These are phyloP conservation scores for Dryobotodes eremita DNA, from an alignment of 2,888 invertebrate genomes.

Conservation along the genomic window DNA sequence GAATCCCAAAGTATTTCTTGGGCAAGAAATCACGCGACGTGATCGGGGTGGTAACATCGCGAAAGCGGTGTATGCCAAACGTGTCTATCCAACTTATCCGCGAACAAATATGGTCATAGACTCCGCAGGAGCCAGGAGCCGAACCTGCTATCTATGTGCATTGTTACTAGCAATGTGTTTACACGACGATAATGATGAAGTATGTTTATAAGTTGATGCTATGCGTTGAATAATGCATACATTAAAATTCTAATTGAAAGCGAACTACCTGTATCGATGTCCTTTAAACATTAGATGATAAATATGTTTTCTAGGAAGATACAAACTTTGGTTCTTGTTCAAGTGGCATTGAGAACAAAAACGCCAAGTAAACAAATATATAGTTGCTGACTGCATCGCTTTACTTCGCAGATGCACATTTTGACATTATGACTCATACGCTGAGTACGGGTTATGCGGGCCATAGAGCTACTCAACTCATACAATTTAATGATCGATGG, in stretches of 20 bases:
- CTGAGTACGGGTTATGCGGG: conserved; percentile 63
- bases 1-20: conserved; percentile 75
- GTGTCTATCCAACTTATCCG: conserved; percentile 75
- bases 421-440: conserved; percentile 64
- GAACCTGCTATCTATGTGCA: conserved; percentile 66
- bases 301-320: conserved; percentile 38
- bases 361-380: conserved; percentile 30
- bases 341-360: conserved; percentile 20
- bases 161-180: conserved; percentile 65
- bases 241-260: conserved; percentile 57
- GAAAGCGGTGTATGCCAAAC: conserved; percentile 75
- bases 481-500: conserved; percentile 65
- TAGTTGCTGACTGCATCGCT: conserved; percentile 59
- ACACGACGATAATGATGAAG: conserved; percentile 63
- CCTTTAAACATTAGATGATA: conserved; percentile 44
- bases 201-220: conserved; percentile 45
- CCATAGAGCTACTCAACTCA: conserved; percentile 44
- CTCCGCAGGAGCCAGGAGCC: conserved; percentile 71
- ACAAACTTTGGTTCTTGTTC: conserved; percentile 26
- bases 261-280: conserved; percentile 37
- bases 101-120: conserved; percentile 79
- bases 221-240: conserved; percentile 59
- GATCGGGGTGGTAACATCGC: conserved; percentile 77
- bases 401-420: conserved; percentile 65
- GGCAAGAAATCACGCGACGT: conserved; percentile 80